phyloP scores from a whole-genome alignment of 2,888 invertebrate species.

The Eudemis profundana region DNA sequence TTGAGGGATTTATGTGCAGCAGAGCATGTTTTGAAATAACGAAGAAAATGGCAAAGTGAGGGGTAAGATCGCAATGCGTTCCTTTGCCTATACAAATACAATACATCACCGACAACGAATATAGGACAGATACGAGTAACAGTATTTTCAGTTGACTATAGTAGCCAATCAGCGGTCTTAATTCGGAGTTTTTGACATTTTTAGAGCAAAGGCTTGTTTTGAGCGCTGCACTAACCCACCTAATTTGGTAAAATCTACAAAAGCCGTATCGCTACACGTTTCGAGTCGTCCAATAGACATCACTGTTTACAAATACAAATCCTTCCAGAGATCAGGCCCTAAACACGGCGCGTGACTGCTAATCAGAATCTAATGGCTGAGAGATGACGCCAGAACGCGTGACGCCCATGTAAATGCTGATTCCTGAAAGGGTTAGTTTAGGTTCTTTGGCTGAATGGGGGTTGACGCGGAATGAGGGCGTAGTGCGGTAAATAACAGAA shows the following conservation, averaged over 20 bases:
- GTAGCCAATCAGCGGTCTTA: too few relatives aligned
- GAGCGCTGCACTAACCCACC: too few relatives aligned
- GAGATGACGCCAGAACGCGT: not conserved
- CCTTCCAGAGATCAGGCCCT: slow-evolving; percentile 1
- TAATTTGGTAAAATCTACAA: not conserved
- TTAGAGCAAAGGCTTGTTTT: too few relatives aligned
- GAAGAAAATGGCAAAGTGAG: too few relatives aligned
- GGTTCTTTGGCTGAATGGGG: not conserved
- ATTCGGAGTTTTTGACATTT: too few relatives aligned
- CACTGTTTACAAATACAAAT: slow-evolving; percentile 14
- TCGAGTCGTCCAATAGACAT: not conserved
- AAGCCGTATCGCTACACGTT: not conserved
- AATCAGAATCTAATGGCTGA: slow-evolving; percentile 21
- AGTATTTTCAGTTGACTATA: too few relatives aligned
- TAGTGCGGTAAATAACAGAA: slow-evolving; percentile 2
- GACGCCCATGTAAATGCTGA: slow-evolving; percentile 11
- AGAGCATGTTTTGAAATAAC: too few relatives aligned
- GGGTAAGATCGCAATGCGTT: too few relatives aligned
- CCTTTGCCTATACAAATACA: too few relatives aligned
- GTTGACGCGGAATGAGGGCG: not conserved
- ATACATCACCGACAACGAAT: too few relatives aligned
- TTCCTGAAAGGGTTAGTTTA: not conserved
- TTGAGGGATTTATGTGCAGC: too few relatives aligned
- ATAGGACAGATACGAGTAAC: too few relatives aligned
- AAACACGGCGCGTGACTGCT: slow-evolving; percentile 26